Base-by-base conservation (phyloP, 2,797 vertebrate species). In the Stomatorhinus walkeri region DNA sequence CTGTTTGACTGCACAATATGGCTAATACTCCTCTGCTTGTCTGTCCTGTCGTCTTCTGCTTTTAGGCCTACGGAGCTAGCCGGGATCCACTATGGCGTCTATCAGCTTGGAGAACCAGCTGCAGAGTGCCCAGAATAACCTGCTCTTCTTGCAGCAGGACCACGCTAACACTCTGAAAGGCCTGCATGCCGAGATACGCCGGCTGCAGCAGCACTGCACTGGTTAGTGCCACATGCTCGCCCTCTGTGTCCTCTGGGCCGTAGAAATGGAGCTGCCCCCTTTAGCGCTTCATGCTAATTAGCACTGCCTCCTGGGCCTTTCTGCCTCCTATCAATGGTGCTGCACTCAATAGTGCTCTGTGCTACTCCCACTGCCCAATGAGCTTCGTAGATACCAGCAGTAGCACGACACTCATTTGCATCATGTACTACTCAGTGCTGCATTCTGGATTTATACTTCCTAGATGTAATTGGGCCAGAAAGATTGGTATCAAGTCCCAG, bases 141-240 rank as follows among this genome's bases (percentile, higher is more conserved):
- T 99, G 90, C 92, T 98, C n/a, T 99, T 99, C 91, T 97, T 99
- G 32, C 98, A 99, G 94, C 96, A 98, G 87, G 98, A 99, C 76
- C 98, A 99, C 0, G 97, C 98, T 90, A 96, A 89, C 94, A 99
- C 98, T 0, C 93, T 99, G 91, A 97, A 97, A 92, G 98, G 98
- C 16, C 96, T 99, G 9, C 98, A 99, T 0, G 93, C 97, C 0
- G 98, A 99, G 94, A 97, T 99, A 90, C 94, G 97, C 3, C 95
- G 97, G n/a, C 94, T 99, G 90, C 98, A 99, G 92, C 98, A 99
- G 91, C 98, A 98, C 91, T 99, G 98, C 95, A 98, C 97, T 95
- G 98, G 98, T 99, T 93, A 91, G 91, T 51, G 0, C 40, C 48
- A 49, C n/a, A 16, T 49, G 76, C 40, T 32, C 61, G 32, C 9